Evolutionary conservation across 1,140 invertebrate genomes (phyloP), one percentile per base, ranked within the genome.

Genomic region (Mya arenaria): DNA sequence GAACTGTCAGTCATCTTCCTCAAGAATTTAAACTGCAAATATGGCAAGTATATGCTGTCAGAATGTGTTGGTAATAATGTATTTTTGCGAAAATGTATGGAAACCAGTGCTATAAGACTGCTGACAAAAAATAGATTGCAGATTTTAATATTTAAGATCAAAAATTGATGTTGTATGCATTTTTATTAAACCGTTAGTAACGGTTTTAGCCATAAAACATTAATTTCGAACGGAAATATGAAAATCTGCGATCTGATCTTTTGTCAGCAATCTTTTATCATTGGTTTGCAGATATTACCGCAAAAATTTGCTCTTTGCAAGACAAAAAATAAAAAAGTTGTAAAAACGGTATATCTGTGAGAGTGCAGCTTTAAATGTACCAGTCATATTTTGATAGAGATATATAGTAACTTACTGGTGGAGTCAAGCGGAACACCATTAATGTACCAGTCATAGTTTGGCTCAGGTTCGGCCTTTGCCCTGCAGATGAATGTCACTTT

Each of bases 371-470:
- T 23, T 52, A 23, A 52, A 52, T 88, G 69, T 37, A 66, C 65
- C 68, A 81, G 62, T 1, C 30, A 66, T 4, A 77, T 68, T 39
- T 55, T 68, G 62, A 44, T 37, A 56, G 8, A 37, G 17, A 13
- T 23, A 56, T 39, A 44, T 89, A 82, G 30, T 89, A 94, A 89
- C 88, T 85, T 94, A 94, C 39, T 99, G 96, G 23, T 41, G 41
- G 13, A 78, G 34, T 52, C 78, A 78, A 71, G 30, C 39, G 65
- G 96, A 89, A 96, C 96, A 44, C 98, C 98, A 94, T 99, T 99
- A 92, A 99, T 96, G 71, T 98, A 98, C 99, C 99, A 99, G 87
- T 41, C 95, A 65, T 99, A 97, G 83, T 96, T 95, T 0, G 99
- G 98, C 68, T 96, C 94, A 0, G 99, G 99, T 2, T 95, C 95